Conservation (phyloP, 2,113 vertebrate genomes). For the Carassius auratus region DNA sequence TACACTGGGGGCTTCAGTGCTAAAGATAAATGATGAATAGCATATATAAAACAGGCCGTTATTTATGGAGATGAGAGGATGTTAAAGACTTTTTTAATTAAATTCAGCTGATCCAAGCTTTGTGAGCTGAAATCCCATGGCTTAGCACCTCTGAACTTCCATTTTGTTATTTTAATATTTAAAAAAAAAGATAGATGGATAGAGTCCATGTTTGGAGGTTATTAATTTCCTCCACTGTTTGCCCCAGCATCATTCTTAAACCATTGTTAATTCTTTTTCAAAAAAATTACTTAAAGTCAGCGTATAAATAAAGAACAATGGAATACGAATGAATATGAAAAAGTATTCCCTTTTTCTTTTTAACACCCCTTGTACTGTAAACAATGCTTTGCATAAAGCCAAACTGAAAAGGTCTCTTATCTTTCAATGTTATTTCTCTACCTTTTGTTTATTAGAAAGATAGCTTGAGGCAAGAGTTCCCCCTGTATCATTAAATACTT, state of each 20-base stretch:
- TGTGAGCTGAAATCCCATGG: constrained; percentile 31
- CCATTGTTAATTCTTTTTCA: background rate
- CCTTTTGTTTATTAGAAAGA: background rate
- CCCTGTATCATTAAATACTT: constrained; percentile 12
- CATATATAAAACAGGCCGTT: constrained; percentile 65
- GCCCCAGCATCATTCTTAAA: background rate
- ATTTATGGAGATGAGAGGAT: constrained; percentile 66
- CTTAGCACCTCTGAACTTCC: constrained; percentile 47
- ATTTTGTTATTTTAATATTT: constrained; percentile 28
- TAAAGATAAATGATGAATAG: constrained; percentile 60
- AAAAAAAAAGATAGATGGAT: background rate
- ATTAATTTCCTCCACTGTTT: background rate
- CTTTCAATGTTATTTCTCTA: background rate
- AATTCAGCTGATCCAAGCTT: constrained; percentile 65
- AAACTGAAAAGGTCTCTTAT: background rate
- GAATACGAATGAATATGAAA: background rate
- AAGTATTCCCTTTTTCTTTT: background rate
- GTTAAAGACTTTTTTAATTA: constrained; percentile 65
- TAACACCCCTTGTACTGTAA: background rate
- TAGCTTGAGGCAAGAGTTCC: background rate
- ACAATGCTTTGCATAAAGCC: background rate
- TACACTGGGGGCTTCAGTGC: constrained; percentile 15
- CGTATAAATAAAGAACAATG: background rate
- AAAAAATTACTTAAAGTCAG: background rate
- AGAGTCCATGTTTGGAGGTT: background rate